Evolutionary conservation across 2,888 invertebrate species (phyloP).

Genomic region (Desoria tigrina): DNA sequence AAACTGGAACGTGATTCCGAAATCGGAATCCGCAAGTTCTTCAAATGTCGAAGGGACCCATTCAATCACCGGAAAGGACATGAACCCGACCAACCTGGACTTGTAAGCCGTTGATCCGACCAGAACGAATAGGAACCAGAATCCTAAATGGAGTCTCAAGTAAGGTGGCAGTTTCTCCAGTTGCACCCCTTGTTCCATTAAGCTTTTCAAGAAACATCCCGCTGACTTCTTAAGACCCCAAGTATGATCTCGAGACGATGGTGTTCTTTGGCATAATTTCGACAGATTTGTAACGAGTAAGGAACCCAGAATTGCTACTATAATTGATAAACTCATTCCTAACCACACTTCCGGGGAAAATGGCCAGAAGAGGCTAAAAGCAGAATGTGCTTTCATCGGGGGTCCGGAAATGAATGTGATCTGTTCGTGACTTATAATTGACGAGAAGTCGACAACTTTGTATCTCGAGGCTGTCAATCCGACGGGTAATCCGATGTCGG

Average conservation of each 20-base stretch:
- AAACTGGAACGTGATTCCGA: conserved; percentile 25
- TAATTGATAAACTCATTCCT: too few species aligned
- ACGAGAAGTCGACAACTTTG: conserved; percentile 22
- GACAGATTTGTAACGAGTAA: too few species aligned
- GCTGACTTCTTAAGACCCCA: too few species aligned
- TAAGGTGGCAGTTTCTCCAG: too few species aligned
- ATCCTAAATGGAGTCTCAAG: conserved; percentile 1
- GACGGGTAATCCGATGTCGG: conserved; percentile 29
- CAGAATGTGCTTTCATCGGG: neutral
- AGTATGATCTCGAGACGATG: too few species aligned
- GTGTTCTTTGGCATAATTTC: too few species aligned
- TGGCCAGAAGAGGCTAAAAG: neutral
- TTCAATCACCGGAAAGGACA: conserved; percentile 25
- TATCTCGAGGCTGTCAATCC: conserved; percentile 18
- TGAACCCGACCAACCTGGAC: conserved; percentile 28
- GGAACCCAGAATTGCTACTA: too few species aligned
- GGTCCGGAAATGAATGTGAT: conserved; percentile 1
- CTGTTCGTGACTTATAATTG: conserved; percentile 20
- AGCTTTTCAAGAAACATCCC: too few species aligned
- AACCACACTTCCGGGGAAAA: neutral
- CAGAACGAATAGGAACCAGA: conserved; percentile 23
- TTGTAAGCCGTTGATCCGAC: conserved; percentile 17
- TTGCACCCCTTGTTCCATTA: too few species aligned
- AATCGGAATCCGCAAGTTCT: conserved; percentile 21
- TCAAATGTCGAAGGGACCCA: conserved; percentile 19